phyloP scores from a whole-genome alignment of 1,140 invertebrate genomes.

The Nylanderia fulva region DNA sequence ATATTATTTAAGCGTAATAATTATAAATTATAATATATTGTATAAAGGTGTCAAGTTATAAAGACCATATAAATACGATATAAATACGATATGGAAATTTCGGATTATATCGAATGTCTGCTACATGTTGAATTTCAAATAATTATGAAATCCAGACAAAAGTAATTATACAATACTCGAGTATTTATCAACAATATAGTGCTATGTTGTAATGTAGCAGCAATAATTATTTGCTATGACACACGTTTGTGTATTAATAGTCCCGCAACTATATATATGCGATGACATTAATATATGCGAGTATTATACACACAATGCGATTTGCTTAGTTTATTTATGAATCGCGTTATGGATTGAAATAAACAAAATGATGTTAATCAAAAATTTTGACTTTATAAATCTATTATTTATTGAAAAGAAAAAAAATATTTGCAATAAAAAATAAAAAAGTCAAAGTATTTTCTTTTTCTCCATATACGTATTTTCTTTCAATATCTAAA shows the following conservation, averaged over 20 bases:
- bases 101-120: neutral
- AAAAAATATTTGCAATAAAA: neutral
- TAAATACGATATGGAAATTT: neutral
- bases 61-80: too few relatives aligned
- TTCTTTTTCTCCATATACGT: too few relatives aligned
- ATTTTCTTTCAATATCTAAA: too few relatives aligned
- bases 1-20: neutral
- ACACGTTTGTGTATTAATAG: constrained; percentile 34
- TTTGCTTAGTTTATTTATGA: constrained; percentile 22
- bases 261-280: constrained; percentile 1
- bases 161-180: neutral
- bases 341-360: neutral
- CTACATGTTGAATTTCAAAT: constrained; percentile 6
- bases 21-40: neutral
- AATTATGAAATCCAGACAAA: constrained; percentile 15
- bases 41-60: neutral
- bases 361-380: neutral
- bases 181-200: constrained; percentile 40
- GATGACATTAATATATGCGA: constrained; percentile 39
- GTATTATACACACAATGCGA: neutral
- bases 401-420: neutral
- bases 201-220: neutral
- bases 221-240: constrained; percentile 35
- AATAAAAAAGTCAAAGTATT: neutral
- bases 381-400: neutral